Evolutionary conservation across 2,113 vertebrate species (phyloP).

Genomic region (Oncorhynchus masou): DNA sequence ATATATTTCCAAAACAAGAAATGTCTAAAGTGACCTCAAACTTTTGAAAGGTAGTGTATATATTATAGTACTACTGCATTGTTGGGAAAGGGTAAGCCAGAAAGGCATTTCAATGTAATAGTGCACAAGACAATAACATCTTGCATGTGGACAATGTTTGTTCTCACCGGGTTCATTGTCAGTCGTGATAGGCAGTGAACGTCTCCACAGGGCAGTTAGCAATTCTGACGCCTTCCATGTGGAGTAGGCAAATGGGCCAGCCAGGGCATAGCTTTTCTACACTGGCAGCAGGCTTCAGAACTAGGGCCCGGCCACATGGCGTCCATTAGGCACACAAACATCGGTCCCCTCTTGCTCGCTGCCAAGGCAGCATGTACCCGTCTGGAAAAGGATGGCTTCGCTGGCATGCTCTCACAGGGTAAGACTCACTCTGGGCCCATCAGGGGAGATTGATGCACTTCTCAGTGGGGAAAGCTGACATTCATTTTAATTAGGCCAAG

Average conservation of each 20-base stretch:
- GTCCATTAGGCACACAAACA: constrained; percentile 57
- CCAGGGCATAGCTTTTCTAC: not conserved
- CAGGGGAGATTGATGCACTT: constrained; percentile 70
- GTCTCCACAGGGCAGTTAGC: not conserved
- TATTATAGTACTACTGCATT: too few relatives aligned
- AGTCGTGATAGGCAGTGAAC: not conserved
- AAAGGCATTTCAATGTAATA: too few relatives aligned
- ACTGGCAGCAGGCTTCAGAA: constrained; percentile 11
- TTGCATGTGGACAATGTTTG: not conserved
- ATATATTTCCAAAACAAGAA: too few relatives aligned
- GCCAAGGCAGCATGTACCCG: constrained; percentile 35
- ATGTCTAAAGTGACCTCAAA: too few relatives aligned
- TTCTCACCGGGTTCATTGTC: not conserved
- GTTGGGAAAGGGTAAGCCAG: too few relatives aligned
- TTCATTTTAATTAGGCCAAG: constrained; percentile 77
- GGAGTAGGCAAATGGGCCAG: not conserved
- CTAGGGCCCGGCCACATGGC: constrained; percentile 43
- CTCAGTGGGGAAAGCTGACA: constrained; percentile 69
- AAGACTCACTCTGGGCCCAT: constrained; percentile 66
- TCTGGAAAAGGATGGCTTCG: constrained; percentile 57
- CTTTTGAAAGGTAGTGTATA: too few relatives aligned
- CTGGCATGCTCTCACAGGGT: constrained; percentile 62
- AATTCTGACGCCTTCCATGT: not conserved
- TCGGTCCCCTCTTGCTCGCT: constrained; percentile 31
- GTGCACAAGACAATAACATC: not conserved